Percentiles rank a stretch among this genome's conserved stretches.
phyloP scores from a whole-genome alignment of 2,888 invertebrate species.

The Xanthorhoe designata region DNA sequence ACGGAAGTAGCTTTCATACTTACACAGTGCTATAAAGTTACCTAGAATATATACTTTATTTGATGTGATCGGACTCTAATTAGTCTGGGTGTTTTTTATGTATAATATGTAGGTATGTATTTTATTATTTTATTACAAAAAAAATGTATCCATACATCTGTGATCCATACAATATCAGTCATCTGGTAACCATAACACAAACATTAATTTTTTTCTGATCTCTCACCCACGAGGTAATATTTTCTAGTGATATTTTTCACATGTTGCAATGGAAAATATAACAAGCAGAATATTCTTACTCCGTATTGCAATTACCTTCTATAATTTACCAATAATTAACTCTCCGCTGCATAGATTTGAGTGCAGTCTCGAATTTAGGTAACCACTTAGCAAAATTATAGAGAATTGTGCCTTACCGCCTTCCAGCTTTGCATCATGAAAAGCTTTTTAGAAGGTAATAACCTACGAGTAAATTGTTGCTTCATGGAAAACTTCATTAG shows the following conservation, averaged over 20 bases:
- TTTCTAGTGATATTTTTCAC: too few species aligned
- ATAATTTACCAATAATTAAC: not conserved
- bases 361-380: not conserved
- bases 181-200: too few species aligned
- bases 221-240: too few species aligned
- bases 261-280: not conserved
- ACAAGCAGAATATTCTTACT: not conserved
- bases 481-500: not conserved
- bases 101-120: too few species aligned
- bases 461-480: not conserved
- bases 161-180: too few species aligned
- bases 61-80: too few species aligned
- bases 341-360: not conserved
- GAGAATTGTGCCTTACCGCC: constrained; percentile 2
- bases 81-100: too few species aligned
- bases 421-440: constrained; percentile 5
- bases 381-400: constrained; percentile 12
- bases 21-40: not conserved
- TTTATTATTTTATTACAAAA: too few species aligned
- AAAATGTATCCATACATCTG: too few species aligned
- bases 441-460: not conserved
- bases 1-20: not conserved
- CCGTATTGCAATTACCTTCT: not conserved
- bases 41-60: too few species aligned
- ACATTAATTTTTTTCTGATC: too few species aligned